Percentiles rank a stretch among this genome's conserved stretches.
These are phyloP conservation scores for Phymorhynchus buccinoides DNA, from an alignment of 1,140 invertebrate species.

Conservation along the genomic window DNA sequence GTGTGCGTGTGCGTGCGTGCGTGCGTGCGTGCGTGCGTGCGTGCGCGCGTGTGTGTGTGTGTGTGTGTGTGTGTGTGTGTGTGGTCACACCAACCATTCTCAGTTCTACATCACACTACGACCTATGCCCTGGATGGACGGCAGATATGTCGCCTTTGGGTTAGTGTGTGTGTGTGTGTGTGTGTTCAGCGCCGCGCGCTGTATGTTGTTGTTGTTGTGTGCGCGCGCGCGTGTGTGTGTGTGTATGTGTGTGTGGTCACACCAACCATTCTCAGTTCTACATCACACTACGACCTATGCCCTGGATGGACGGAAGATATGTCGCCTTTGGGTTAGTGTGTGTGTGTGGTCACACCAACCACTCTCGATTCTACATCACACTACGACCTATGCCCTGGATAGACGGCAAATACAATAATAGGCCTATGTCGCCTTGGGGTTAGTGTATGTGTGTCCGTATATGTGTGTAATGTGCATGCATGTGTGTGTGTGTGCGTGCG, in stretches of 20 bases:
- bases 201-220: too few species aligned
- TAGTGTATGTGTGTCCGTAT: background rate
- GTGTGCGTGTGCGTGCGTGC: background rate
- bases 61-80: too few species aligned
- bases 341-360: conserved; percentile 71
- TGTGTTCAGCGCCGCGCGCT: background rate
- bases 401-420: conserved; percentile 68
- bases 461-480: too few species aligned
- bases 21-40: background rate
- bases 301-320: conserved; percentile 74
- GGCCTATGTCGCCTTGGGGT: conserved; percentile 73
- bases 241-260: too few species aligned
- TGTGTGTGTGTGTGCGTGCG: too few species aligned
- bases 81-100: conserved; percentile 71
- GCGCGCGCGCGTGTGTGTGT: too few species aligned
- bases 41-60: too few species aligned
- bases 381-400: conserved; percentile 70
- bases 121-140: conserved; percentile 71
- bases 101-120: conserved; percentile 74
- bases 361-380: conserved; percentile 73
- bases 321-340: conserved; percentile 72
- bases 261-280: conserved; percentile 74
- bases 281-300: conserved; percentile 69
- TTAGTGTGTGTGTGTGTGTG: conserved; percentile 38
- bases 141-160: conserved; percentile 74